phyloP scores from a whole-genome alignment of 2,888 invertebrate species.

The Pteria penguin region DNA sequence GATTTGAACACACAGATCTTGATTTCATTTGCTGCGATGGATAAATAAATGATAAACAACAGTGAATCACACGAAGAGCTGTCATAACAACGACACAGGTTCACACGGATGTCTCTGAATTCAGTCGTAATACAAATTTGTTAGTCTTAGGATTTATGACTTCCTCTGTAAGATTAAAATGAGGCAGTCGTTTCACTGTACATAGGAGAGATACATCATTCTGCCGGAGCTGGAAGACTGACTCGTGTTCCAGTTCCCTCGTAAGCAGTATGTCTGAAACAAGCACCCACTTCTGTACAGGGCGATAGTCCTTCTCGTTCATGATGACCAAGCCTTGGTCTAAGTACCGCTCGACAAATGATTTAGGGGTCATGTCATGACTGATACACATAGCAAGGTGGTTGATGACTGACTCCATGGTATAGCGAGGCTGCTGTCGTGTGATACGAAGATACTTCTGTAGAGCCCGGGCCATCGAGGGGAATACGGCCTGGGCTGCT shows the following conservation, averaged over 20 bases:
- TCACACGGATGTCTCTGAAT: conserved; percentile 97
- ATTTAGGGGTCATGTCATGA: conserved; percentile 95
- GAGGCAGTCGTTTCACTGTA: conserved; percentile 91
- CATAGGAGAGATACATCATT: conserved; percentile 90
- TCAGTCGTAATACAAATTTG: conserved; percentile 94
- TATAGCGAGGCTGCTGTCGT: conserved; percentile 96
- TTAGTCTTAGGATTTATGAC: conserved; percentile 97
- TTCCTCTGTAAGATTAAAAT: conserved; percentile 96
- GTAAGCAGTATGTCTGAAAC: conserved; percentile 95
- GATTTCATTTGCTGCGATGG: too few relatives aligned
- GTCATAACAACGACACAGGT: too few relatives aligned
- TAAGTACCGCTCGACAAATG: conserved; percentile 96
- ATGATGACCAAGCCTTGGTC: conserved; percentile 86
- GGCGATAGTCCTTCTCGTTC: conserved; percentile 72
- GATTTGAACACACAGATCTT: too few relatives aligned
- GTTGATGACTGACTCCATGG: conserved; percentile 93
- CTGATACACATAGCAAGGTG: conserved; percentile 95
- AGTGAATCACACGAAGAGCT: too few relatives aligned
- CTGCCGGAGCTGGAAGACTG: conserved; percentile 91
- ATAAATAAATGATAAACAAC: too few relatives aligned
- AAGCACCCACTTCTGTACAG: conserved; percentile 96
- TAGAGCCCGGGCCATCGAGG: conserved; percentile 95
- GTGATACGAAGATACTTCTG: conserved; percentile 98
- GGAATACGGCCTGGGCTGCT: conserved; percentile 98
- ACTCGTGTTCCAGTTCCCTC: conserved; percentile 89